phyloP scores from a whole-genome alignment of 2,888 invertebrate genomes.

The Eupsilia transversa region DNA sequence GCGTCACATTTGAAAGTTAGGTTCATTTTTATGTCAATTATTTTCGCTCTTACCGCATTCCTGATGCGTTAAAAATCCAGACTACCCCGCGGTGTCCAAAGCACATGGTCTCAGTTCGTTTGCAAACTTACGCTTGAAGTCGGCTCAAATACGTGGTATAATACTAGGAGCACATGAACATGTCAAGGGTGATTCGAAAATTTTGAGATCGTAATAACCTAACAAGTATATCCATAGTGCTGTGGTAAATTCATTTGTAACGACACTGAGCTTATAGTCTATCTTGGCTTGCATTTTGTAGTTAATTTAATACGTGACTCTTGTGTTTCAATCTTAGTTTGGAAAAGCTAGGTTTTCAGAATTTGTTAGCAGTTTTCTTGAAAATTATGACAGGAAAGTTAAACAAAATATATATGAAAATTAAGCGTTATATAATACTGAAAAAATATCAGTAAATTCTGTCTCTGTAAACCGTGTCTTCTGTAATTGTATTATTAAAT shows the following conservation, averaged over 20 bases:
- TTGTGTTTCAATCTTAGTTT: background rate
- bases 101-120: background rate
- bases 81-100: background rate
- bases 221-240: background rate
- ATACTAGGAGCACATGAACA: constrained; percentile 13
- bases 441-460: background rate
- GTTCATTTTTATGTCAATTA: background rate
- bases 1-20: no score
- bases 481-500: background rate
- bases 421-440: background rate
- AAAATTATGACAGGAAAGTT: background rate
- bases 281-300: constrained; percentile 1
- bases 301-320: background rate
- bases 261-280: background rate
- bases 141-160: background rate
- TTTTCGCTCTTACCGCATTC: background rate
- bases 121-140: background rate
- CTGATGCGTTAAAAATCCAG: background rate
- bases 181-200: no score
- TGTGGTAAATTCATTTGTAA: background rate
- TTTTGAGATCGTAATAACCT: background rate
- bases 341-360: background rate
- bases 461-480: background rate
- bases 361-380: background rate
- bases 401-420: background rate